Evolutionary conservation across 2,888 invertebrate genomes (phyloP).

Genomic region (Papilio demoleus): DNA sequence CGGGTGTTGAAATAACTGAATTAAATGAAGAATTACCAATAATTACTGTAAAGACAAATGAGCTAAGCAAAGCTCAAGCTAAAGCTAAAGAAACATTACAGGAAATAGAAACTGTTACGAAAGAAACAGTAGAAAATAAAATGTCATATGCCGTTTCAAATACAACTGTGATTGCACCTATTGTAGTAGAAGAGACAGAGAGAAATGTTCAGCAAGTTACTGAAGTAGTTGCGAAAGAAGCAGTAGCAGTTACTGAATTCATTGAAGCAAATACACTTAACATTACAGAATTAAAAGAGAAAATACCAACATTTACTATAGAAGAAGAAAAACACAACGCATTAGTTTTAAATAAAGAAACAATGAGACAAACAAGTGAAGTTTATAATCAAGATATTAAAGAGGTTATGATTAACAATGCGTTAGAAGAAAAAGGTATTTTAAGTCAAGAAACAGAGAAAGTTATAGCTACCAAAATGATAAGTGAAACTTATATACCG

Average conservation of each 20-base stretch:
- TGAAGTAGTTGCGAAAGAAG: not conserved
- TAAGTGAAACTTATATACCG: not conserved
- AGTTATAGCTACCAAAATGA: not conserved
- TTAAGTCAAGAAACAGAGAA: not conserved
- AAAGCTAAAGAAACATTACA: not conserved
- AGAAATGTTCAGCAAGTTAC: too few relatives aligned
- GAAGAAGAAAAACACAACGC: not conserved
- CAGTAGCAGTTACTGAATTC: not conserved
- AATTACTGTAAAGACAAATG: not conserved
- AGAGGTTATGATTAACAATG: not conserved
- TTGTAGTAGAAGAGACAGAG: not conserved
- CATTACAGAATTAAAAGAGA: not conserved
- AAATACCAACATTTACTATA: not conserved
- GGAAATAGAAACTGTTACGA: not conserved
- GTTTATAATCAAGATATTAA: not conserved
- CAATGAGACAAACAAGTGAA: not conserved
- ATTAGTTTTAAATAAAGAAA: constrained; percentile 6
- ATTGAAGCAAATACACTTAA: not conserved
- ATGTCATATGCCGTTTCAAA: not conserved
- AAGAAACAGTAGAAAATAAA: not conserved
- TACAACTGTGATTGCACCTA: not conserved
- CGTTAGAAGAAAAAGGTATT: not conserved
- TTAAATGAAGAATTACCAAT: not conserved
- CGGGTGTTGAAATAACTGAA: not conserved
- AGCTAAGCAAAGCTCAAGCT: not conserved